Evolutionary conservation across 2,888 invertebrate species (phyloP), one percentile per base, ranked within the genome.

Genomic region (Sarcophaga caerulescens): DNA sequence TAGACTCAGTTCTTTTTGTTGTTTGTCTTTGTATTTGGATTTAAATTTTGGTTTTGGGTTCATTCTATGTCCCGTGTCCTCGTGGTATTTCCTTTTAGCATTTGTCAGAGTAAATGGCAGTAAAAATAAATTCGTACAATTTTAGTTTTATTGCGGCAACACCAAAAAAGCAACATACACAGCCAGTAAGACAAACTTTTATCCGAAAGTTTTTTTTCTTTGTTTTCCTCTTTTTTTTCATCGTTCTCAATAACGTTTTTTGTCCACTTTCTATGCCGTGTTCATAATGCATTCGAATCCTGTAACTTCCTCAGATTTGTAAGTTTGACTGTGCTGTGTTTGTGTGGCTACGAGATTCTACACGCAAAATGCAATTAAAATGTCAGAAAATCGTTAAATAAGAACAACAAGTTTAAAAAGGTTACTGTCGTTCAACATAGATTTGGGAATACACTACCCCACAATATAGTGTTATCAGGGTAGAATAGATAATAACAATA

Each of bases 341-440:
- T 68, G 62, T 85, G 79, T 35, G 74, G 78, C 71, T 76, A 87
- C 75, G 82, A 84, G 88, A 89, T 88, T 79, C 80, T 84, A 81
- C 78, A 87, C 83, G 85, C 88, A 85, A 84, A 88, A 88, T 83
- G 88, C 89, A 89, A 89, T 89, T 88, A 89, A 88, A 88, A 88
- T 88, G 87, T 88, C 88, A 88, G 85, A 77, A 86, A 86, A 85
- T 88, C 81, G 81, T 85, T 52, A 52, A 52, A 52, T 52, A 85
- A 70, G 25, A 23, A 60, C 81, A 77, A 74, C 65, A 65, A 59
- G 47, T 44, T 74, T 44, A 66, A 35, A 35, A 35, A 8, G 35
- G 8, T 35, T 8, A 35, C 10, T 10, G 2, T 35, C 35, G 10
- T 35, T 35, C 35, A 35, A 8, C 35, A 35, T 35, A 35, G 35